Evolutionary conservation across 2,888 invertebrate species (phyloP), one percentile per base, ranked within the genome.

Genomic region (Quadriops clusia): DNA sequence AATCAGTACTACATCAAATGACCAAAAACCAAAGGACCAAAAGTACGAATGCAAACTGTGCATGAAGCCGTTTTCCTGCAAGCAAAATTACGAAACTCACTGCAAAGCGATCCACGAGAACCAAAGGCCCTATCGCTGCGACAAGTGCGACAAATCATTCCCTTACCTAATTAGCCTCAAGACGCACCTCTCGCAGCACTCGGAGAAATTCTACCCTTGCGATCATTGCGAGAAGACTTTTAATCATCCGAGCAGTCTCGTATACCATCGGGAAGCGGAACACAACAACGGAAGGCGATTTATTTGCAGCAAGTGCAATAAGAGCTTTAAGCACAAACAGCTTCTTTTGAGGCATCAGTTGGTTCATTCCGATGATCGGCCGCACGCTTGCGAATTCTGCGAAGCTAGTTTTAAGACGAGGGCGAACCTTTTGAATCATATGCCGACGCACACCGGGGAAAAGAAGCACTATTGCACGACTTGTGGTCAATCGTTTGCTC

Each of bases 331-430:
- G 43, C 80, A 80, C 53, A 75, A 74, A 40, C 78, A 78, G 50
- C 60, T 82, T 30, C 60, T 85, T 40, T 71, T 76, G 51, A 65
- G 80, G 40, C 82, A 94, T 68, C 74, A 89, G 65, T 52, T 82
- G 42, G 74, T 86, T 41, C 77, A 94, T 70, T 72, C 79, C 42
- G 68, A 77, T 28, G 68, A 68, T 18, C 61, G 81, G 18, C 76
- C 74, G 1, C 76, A 67, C 47, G 52, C 60, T 25, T 82, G 81
- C 54, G 67, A 68, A 51, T 63, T 70, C 10, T 68, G 72, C 36
- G 53, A 53, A 4, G 66, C 74, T 1, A 66, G 68, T 23, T 82
- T 81, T 55, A 80, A 82, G 53, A 77, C 80, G 0, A 74, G 75
- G 38, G 72, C 78, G 3, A 80, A 79, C 52, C 56, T 83, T 17